Evolutionary conservation across 2,797 vertebrate species (phyloP), one percentile per base, ranked within the genome.

Genomic region (Manis crassicaudata): DNA sequence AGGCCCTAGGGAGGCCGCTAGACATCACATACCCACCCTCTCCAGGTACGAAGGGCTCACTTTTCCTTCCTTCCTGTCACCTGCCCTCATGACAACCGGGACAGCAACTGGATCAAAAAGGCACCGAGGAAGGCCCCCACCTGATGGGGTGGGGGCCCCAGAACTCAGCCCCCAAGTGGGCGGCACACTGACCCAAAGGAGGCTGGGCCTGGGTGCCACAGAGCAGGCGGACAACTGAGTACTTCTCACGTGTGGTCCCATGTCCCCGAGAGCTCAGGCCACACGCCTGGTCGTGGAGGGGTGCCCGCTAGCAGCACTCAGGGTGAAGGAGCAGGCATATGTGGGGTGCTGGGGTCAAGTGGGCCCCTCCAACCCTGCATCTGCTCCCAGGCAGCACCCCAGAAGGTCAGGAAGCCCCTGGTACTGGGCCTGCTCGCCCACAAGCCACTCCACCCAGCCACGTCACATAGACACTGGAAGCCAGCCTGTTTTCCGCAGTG

Each of bases 1-100:
- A n/a, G 52, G 40, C 27, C 18, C 70, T 21, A 2, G 0, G 6
- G 35, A 2, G 1, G 1, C 18, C 18, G 12, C 37, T 7, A 21
- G 81, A 32, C 35, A 6, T 62, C 68, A 76, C 4, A 7, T 0
- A 2, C 46, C 67, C 4, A 2, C 35, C 50, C 54, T 82, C 25
- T 86, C 16, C 37, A 27, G 18, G 20, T 6, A 0, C 29, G 43
- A 76, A 58, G 65, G n/a, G 32, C 40, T 77, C 6, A 29, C 27
- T 2, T 29, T 12, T 35, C 12, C 35, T 46, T 18, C 7, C 25
- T 56, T 43, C 1, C 70, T 4, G 7, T 77, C 21, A 7, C 46
- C 40, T 63, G 8, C 27, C 52, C 46, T 68, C 62, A 12, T 0
- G 3, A 65, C 54, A 46, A 50, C 25, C 1, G 7, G 8, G 43